Conservation (phyloP, 2,113 vertebrate species). For the Callopanchax toddi region DNA sequence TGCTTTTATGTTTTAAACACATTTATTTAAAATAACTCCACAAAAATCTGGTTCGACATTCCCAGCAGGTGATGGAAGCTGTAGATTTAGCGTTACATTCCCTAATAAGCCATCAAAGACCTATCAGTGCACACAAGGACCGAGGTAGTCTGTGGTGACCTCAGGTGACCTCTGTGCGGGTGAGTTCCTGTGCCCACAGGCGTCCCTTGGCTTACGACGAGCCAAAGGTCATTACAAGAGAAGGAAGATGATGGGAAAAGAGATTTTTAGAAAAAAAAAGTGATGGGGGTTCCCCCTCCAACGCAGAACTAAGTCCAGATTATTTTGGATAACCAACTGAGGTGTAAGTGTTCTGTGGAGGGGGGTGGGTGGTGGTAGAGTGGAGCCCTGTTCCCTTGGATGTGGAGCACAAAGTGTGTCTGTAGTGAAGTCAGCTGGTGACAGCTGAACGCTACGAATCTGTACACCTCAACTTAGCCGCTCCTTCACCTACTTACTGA, state of each 20-base stretch:
- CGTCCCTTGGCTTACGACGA: constrained; percentile 30
- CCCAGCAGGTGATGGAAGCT: constrained; percentile 46
- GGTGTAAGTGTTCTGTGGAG: constrained; percentile 67
- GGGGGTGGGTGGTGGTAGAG: constrained; percentile 50
- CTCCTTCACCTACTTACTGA: constrained; percentile 63
- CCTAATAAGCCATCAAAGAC: constrained; percentile 71
- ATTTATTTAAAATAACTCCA: constrained; percentile 17
- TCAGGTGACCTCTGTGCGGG: constrained; percentile 60
- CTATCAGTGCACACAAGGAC: constrained; percentile 56
- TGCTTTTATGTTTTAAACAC: background rate
- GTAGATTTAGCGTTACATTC: constrained; percentile 53
- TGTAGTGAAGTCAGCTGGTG: constrained; percentile 77
- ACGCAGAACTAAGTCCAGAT: constrained; percentile 55
- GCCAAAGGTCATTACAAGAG: constrained; percentile 61
- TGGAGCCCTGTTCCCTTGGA: constrained; percentile 64
- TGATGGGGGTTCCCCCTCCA: constrained; percentile 32
- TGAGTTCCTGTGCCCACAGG: constrained; percentile 72
- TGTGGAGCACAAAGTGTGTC: constrained; percentile 72
- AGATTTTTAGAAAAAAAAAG: constrained; percentile 33
- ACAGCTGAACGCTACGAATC: constrained; percentile 76
- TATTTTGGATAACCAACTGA: constrained; percentile 69
- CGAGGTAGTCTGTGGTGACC: constrained; percentile 59
- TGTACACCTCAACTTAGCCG: constrained; percentile 67
- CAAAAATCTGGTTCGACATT: constrained; percentile 35
- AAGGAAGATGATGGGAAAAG: constrained; percentile 31